Base-by-base conservation (phyloP, 2,797 vertebrate species). In the Adelosebastes latens region DNA sequence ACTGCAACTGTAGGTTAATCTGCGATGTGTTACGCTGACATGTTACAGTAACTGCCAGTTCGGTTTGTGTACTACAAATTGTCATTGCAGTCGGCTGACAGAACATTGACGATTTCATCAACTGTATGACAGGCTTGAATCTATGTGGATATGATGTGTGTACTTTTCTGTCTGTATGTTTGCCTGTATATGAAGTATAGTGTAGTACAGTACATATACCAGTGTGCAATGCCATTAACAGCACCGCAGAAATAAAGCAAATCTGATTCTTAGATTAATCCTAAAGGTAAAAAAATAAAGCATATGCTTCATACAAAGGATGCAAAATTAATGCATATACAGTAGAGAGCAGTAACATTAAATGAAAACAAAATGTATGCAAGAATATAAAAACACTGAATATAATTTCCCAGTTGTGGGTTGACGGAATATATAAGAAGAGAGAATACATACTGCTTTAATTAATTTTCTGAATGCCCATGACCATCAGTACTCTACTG, bases 1-100 rank as follows among this genome's bases (percentile, higher is more conserved):
- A 72, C 72, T 56, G 75, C 52, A 76, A 87, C 75, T 68, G 65
- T 31, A 75, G 78, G 69, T 80, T 82, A 72, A 71, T 77, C 46
- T 87, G 66, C 27, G 27, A 74, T 62, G 60, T 46, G 77, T 81
- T 66, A 78, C 11, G 7, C 52, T 65, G 73, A 75, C 72, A 70
- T 77, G 72, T 82, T 81, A 69, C 55, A 76, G 74, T 75, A 52
- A 79, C 60, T 55, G 12, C 61, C 74, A 63, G 53, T 53, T 72
- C 32, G 25, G 55, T 61, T 34, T 79, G 75, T 27, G 71, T 31
- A 18, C 22, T 49, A 36, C 49, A 80, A 80, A 78, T 55, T 58
- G 42, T 73, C 76, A 67, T 22, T 52, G 69, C 46, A 20, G 58
- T 80, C 18, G 3, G 39, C 81, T 55, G 31, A 69, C 46, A 72